Percentiles rank a stretch among this genome's conserved stretches.
Evolutionary conservation across 2,888 invertebrate genomes (phyloP).

Genomic region (Troilus luridus): DNA sequence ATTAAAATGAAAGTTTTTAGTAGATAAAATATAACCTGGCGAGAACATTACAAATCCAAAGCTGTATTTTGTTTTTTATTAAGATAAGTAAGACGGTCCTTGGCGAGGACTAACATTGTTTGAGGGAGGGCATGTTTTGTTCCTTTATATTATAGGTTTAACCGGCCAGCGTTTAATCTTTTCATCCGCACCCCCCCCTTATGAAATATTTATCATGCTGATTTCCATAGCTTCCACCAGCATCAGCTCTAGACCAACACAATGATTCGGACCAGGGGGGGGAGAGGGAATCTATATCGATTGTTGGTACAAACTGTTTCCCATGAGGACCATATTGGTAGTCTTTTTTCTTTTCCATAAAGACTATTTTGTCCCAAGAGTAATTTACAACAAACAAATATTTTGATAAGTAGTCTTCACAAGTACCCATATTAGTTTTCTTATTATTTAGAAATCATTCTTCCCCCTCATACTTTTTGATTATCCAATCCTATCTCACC

Average conservation of each 20-base stretch:
- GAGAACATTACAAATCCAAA: background rate
- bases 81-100: background rate
- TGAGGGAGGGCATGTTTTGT: background rate
- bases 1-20: background rate
- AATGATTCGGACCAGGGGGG: background rate
- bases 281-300: background rate
- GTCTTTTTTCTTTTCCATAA: too few species aligned
- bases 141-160: conserved; percentile 26
- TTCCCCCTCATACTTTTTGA: too few species aligned
- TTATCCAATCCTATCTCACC: too few species aligned
- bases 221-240: conserved; percentile 17
- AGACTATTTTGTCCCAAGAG: too few species aligned
- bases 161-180: conserved; percentile 16
- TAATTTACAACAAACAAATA: too few species aligned
- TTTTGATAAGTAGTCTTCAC: too few species aligned
- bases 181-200: background rate
- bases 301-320: background rate
- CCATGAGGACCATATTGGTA: background rate
- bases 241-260: background rate
- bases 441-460: too few species aligned
- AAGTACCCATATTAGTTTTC: too few species aligned
- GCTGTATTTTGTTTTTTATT: background rate
- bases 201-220: conserved; percentile 34
- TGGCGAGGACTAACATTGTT: background rate
- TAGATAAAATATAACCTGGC: background rate